Conservation (phyloP, 2,888 invertebrate genomes). For the Metacarcinus magister region DNA sequence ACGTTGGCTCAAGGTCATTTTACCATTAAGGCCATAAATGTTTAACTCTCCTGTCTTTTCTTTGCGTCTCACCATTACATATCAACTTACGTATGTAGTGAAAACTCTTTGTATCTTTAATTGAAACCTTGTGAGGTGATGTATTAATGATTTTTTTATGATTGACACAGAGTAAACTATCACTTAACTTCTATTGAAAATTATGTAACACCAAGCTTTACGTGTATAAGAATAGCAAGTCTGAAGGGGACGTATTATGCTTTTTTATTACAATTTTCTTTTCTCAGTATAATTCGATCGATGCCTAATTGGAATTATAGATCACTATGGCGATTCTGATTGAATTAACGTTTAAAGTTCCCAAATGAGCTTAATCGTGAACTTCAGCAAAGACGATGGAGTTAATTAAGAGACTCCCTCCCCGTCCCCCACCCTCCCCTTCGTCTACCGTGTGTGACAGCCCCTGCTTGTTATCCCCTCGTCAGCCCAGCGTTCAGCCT, state of each 20-base stretch:
- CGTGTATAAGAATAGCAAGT: not conserved
- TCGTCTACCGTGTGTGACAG: not conserved
- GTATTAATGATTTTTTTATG: no score
- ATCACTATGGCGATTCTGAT: not conserved
- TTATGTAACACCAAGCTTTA: not conserved
- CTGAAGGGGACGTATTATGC: not conserved
- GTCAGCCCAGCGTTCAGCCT: not conserved
- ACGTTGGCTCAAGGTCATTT: no score
- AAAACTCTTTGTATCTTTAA: no score
- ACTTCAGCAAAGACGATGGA: not conserved
- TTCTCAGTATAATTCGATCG: not conserved
- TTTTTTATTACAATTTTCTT: not conserved
- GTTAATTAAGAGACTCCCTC: not conserved
- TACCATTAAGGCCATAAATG: not conserved
- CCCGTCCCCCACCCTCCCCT: not conserved
- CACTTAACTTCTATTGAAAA: not conserved
- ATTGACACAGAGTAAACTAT: no score
- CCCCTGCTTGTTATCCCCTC: not conserved
- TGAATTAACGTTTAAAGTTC: not conserved
- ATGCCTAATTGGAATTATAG: not conserved
- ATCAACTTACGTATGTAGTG: no score
- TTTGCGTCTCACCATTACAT: no score
- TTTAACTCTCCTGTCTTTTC: not conserved
- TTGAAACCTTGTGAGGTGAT: no score
- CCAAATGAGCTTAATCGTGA: conserved; percentile 28